These are phyloP conservation scores for Thalassarche chlororhynchos DNA, from an alignment of 2,113 vertebrate genomes.

Conservation along the genomic window DNA sequence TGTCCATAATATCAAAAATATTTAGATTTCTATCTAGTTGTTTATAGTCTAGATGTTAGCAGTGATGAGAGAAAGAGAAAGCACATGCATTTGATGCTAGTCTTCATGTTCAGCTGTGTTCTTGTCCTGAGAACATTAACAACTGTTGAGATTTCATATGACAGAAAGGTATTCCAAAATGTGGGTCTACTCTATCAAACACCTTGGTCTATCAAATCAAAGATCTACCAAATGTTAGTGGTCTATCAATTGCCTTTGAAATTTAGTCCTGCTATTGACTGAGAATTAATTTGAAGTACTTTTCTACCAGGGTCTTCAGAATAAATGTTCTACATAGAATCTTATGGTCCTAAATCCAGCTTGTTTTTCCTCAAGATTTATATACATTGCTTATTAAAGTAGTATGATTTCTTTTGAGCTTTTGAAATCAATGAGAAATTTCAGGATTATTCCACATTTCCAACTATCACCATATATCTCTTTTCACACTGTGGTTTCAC, in stretches of 20 bases:
- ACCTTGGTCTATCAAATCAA: neutral
- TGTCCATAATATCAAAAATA: neutral
- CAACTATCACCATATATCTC: neutral
- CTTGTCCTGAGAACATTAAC: neutral
- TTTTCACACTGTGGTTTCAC: neutral
- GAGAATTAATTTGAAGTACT: neutral
- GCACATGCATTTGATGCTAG: neutral
- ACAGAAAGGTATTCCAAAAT: neutral
- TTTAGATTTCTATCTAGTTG: neutral
- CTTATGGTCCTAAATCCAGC: neutral
- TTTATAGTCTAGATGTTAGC: neutral
- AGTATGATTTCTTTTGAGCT: neutral
- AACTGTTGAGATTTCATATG: neutral
- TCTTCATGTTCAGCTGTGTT: neutral
- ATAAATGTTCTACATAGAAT: neutral
- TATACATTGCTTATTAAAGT: neutral
- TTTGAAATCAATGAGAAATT: neutral
- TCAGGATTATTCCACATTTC: neutral
- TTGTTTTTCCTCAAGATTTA: neutral
- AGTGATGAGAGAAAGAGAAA: neutral
- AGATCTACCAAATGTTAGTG: neutral
- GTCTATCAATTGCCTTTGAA: neutral
- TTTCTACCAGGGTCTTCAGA: neutral
- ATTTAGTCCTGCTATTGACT: neutral
- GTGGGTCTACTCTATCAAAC: neutral